Conservation (phyloP, 2,888 invertebrate species). For the Drosophila mayaguana region DNA sequence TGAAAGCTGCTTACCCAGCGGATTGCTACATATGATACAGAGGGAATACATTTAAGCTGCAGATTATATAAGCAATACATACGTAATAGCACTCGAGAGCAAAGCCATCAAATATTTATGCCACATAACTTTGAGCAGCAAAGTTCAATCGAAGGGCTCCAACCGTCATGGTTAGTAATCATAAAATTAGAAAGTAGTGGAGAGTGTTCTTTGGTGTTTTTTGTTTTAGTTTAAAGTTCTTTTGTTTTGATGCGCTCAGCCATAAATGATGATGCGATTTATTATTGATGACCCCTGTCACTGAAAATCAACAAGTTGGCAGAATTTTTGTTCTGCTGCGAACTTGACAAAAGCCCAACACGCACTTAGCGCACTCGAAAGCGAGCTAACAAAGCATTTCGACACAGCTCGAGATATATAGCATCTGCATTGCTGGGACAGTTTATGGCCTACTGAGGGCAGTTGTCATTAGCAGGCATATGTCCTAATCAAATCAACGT, state of each 20-base stretch:
- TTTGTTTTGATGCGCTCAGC: conserved; percentile 11
- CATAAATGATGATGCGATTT: conserved; percentile 16
- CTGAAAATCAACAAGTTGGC: conserved; percentile 29
- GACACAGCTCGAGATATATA: not conserved
- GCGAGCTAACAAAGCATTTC: not conserved
- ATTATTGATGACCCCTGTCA: conserved; percentile 6
- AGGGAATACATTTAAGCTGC: not conserved
- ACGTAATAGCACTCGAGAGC: not conserved
- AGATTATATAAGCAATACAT: not conserved
- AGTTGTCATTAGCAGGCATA: conserved; percentile 62
- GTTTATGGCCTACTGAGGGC: conserved; percentile 17
- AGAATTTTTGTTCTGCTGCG: conserved; percentile 10
- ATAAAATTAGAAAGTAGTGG: conserved; percentile 11
- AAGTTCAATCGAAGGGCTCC: not conserved
- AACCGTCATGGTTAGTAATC: conserved; percentile 23
- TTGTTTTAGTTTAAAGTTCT: conserved; percentile 10
- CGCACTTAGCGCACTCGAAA: conserved; percentile 22
- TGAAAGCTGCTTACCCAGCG: conserved; percentile 3
- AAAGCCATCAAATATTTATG: conserved; percentile 3
- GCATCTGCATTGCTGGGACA: not conserved
- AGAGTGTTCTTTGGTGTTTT: conserved; percentile 10
- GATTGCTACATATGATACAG: not conserved
- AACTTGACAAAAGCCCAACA: conserved; percentile 7
- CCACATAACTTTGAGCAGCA: not conserved
- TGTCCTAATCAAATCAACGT: conserved; percentile 62